phyloP scores from a whole-genome alignment of 2,797 vertebrate species.

The Dallia pectoralis region DNA sequence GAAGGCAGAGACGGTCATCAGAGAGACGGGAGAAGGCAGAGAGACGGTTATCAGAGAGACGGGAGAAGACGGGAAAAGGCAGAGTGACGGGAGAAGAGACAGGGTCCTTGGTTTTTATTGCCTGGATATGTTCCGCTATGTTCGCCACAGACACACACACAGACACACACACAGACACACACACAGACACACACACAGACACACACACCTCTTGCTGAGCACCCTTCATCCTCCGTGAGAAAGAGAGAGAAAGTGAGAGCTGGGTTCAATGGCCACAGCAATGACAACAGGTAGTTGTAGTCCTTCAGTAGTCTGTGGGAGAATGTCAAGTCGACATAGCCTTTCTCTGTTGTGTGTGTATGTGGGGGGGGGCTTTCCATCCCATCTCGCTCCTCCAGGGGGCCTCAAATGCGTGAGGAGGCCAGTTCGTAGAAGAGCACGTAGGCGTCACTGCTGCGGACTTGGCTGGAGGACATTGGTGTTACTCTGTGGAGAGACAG shows the following conservation, averaged over 20 bases:
- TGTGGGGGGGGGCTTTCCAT: background rate
- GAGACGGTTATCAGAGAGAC: conserved; percentile 23
- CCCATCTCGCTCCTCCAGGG: background rate
- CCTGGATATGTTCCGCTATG: conserved; percentile 9
- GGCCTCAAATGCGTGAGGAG: conserved; percentile 85
- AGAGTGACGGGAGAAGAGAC: too few relatives aligned
- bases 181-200: too few relatives aligned
- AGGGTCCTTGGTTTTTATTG: conserved; percentile 38
- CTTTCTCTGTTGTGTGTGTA: conserved; percentile 9
- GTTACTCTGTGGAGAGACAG: conserved; percentile 69
- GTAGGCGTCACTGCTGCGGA: conserved; percentile 95
- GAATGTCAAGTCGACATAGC: conserved; percentile 9
- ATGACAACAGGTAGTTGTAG: background rate
- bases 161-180: too few relatives aligned
- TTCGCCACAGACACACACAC: background rate
- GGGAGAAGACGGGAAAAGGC: conserved; percentile 19
- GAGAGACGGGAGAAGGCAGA: conserved; percentile 31
- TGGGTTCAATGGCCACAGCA: background rate
- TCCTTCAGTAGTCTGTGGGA: conserved; percentile 27
- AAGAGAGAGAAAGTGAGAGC: background rate
- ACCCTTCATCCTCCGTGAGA: conserved; percentile 14
- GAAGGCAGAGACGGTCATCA: conserved; percentile 31
- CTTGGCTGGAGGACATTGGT: conserved; percentile 93
- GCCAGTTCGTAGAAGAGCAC: conserved; percentile 93
- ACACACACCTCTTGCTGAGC: conserved; percentile 11